Conservation (phyloP, 1,140 invertebrate genomes). For the Euwallacea fornicatus region DNA sequence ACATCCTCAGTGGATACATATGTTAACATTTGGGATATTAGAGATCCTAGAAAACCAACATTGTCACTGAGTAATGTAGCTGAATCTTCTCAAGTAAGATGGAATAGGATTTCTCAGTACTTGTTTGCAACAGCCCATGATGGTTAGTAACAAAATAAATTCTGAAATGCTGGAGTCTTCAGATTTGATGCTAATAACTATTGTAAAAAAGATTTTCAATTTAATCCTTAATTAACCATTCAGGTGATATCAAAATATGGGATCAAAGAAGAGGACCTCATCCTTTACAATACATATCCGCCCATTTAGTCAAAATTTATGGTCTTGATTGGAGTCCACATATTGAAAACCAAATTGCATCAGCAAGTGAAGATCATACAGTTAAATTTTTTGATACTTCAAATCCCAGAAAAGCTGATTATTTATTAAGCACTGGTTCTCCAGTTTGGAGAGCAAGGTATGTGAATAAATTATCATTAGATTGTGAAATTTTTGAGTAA, state of each 20-base stretch:
- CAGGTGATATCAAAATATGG: conserved; percentile 89
- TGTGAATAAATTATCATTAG: not conserved
- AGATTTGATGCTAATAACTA: not conserved
- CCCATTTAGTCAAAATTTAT: conserved; percentile 90
- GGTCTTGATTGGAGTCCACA: conserved; percentile 91
- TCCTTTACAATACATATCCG: conserved; percentile 90
- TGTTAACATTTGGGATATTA: conserved; percentile 90
- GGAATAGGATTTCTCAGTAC: conserved; percentile 83
- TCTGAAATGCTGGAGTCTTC: not conserved
- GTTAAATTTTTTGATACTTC: conserved; percentile 94
- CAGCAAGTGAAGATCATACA: conserved; percentile 90
- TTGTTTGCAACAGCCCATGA: conserved; percentile 92
- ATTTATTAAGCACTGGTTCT: conserved; percentile 78
- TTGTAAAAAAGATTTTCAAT: not conserved
- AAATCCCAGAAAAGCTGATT: conserved; percentile 79
- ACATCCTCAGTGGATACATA: conserved; percentile 93
- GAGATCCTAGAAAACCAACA: conserved; percentile 79
- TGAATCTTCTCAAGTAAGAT: conserved; percentile 91
- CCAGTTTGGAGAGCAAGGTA: conserved; percentile 86
- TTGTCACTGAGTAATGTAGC: conserved; percentile 80
- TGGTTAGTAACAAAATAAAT: conserved; percentile 50
- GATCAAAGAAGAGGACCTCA: conserved; percentile 85
- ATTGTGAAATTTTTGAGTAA: not conserved
- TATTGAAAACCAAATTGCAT: conserved; percentile 84
- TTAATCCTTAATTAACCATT: not conserved